phyloP scores from a whole-genome alignment of 2,888 invertebrate genomes.

The Spilosoma lubricipeda region DNA sequence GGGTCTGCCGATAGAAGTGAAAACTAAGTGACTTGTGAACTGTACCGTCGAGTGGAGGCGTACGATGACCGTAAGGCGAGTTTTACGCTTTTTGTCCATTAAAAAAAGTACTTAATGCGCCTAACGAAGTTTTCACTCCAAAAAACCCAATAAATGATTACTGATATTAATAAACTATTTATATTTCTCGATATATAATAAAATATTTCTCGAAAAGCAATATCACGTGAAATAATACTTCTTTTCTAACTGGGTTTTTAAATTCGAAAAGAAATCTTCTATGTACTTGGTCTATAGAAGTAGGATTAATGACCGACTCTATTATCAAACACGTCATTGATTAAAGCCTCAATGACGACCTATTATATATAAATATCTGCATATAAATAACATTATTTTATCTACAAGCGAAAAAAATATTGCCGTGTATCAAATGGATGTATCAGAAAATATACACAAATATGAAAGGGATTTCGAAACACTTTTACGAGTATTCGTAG shows the following conservation, averaged over 20 bases:
- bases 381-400: not conserved
- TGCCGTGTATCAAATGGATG: not conserved
- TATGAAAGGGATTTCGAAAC: not conserved
- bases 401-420: not conserved
- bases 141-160: not conserved
- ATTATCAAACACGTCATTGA: not conserved
- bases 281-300: not conserved
- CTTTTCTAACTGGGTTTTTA: too few species aligned
- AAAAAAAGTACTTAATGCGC: too few species aligned
- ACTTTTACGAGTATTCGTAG: not conserved
- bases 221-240: too few species aligned
- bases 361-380: not conserved
- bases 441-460: not conserved
- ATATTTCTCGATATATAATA: too few species aligned
- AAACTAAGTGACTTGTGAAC: too few species aligned
- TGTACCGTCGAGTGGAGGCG: too few species aligned
- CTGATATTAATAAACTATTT: too few species aligned
- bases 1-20: too few species aligned
- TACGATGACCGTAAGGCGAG: too few species aligned
- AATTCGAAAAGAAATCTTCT: not conserved
- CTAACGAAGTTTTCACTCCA: too few species aligned
- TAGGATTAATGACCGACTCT: not conserved
- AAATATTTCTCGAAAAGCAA: too few species aligned
- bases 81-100: too few species aligned
- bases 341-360: not conserved